Percentiles rank a stretch among this genome's conserved stretches.
These are phyloP conservation scores for Bombus confusus DNA, from an alignment of 1,140 invertebrate genomes.

Conservation along the genomic window DNA sequence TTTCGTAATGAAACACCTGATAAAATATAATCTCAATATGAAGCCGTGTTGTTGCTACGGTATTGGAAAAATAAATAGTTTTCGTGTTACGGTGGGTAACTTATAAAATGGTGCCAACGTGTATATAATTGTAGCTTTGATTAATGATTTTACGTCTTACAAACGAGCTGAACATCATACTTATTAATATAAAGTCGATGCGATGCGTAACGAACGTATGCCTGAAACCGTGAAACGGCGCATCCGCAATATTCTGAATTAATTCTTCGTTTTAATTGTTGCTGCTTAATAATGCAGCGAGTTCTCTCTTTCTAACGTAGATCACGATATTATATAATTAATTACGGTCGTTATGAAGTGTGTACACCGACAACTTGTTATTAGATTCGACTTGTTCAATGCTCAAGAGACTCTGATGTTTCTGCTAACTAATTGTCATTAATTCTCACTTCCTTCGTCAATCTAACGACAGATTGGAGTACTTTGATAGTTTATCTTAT, in stretches of 20 bases:
- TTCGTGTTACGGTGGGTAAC: background rate
- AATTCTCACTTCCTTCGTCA: background rate
- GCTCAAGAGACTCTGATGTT: background rate
- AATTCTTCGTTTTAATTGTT: background rate
- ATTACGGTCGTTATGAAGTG: background rate
- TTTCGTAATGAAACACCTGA: too few species aligned
- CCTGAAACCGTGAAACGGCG: constrained; percentile 15
- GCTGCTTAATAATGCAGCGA: constrained; percentile 9
- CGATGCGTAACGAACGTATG: constrained; percentile 3
- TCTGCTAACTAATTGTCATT: background rate
- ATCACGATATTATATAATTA: constrained; percentile 1
- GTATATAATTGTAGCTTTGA: background rate
- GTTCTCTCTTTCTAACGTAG: background rate
- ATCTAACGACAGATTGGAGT: background rate
- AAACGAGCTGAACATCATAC: background rate
- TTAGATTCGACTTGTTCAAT: background rate
- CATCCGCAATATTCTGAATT: constrained; percentile 6
- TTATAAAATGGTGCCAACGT: background rate
- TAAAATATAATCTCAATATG: too few species aligned
- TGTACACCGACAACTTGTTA: background rate
- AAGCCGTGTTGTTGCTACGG: background rate
- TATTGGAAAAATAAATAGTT: background rate
- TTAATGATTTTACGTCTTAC: background rate
- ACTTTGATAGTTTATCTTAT: too few species aligned
- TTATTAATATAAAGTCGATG: constrained; percentile 11